Evolutionary conservation across 2,888 invertebrate species (phyloP).

Genomic region (Heliothis peltigera): DNA sequence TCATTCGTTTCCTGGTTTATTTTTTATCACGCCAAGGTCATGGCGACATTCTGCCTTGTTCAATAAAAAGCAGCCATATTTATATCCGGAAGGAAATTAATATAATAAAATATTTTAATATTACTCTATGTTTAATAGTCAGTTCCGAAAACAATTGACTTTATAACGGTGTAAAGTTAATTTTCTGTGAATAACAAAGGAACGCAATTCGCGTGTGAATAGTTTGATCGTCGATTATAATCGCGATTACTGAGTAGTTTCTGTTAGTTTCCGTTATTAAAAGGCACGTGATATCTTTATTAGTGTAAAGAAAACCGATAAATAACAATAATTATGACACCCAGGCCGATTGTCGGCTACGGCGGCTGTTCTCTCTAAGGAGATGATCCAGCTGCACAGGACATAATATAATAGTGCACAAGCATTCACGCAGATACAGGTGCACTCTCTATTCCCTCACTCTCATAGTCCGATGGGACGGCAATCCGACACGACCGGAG

Average conservation of each 20-base stretch:
- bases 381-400: too few relatives aligned
- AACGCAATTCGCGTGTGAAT: slow-evolving; percentile 56
- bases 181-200: slow-evolving; percentile 51
- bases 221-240: slow-evolving; percentile 38
- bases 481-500: too few relatives aligned
- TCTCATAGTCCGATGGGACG: too few relatives aligned
- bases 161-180: slow-evolving; percentile 37
- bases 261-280: slow-evolving; percentile 41
- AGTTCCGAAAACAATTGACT: slow-evolving; percentile 60
- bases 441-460: too few relatives aligned
- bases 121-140: slow-evolving; percentile 39
- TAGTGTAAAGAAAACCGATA: background rate
- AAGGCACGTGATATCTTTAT: slow-evolving; percentile 38
- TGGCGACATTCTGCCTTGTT: slow-evolving; percentile 52
- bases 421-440: too few relatives aligned
- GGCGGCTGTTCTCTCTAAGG: too few relatives aligned
- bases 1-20: slow-evolving; percentile 66
- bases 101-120: slow-evolving; percentile 2
- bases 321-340: too few relatives aligned
- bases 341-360: too few relatives aligned
- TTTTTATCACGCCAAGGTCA: slow-evolving; percentile 67
- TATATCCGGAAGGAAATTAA: slow-evolving; percentile 60
- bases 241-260: slow-evolving; percentile 25
- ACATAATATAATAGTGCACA: too few relatives aligned
- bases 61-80: slow-evolving; percentile 32